Conservation (phyloP, 2,113 vertebrate species). For the Syrrhaptes paradoxus region DNA sequence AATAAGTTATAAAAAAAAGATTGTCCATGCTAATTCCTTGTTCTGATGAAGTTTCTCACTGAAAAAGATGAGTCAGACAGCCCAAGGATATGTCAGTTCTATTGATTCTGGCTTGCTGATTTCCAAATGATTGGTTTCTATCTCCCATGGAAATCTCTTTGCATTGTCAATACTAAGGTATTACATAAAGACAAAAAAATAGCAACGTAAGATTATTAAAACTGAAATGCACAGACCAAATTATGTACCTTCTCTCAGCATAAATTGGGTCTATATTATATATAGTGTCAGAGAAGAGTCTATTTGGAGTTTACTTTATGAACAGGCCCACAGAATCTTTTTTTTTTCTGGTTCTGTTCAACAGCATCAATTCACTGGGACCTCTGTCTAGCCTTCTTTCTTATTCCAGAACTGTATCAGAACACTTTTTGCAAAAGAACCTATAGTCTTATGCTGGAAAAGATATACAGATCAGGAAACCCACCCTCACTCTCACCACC, state of each 20-base stretch:
- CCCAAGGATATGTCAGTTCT: background rate
- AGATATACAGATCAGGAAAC: background rate
- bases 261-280: background rate
- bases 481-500: fast-evolving
- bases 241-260: background rate
- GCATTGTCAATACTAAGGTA: background rate
- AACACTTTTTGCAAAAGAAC: background rate
- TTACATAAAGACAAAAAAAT: background rate
- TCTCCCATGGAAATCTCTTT: background rate
- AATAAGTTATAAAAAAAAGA: background rate
- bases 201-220: background rate
- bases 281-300: background rate
- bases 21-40: background rate
- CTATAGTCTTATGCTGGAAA: background rate
- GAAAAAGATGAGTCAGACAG: background rate
- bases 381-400: background rate
- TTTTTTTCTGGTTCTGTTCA: background rate
- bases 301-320: background rate
- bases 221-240: background rate
- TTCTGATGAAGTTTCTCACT: background rate
- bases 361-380: background rate
- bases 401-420: background rate
- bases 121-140: background rate
- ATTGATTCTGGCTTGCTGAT: background rate
- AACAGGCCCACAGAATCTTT: background rate